These are phyloP conservation scores for Sturnira hondurensis DNA, from an alignment of 2,113 vertebrate genomes.

Conservation along the genomic window DNA sequence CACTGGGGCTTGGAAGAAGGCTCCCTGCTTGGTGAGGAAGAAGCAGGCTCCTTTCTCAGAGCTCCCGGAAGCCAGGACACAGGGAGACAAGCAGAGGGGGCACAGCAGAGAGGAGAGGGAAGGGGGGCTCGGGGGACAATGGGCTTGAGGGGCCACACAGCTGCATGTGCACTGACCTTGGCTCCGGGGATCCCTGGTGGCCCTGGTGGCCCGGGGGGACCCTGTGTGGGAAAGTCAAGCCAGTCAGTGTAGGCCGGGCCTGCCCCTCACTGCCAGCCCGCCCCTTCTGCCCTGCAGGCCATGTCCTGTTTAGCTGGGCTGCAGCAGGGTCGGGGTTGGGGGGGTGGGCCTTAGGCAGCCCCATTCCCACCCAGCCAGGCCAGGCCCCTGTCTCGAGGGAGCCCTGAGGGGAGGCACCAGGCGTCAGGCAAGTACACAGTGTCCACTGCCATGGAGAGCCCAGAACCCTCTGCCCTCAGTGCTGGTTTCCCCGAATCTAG, in stretches of 20 bases:
- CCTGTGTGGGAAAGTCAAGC: constrained; percentile 77
- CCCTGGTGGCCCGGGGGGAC: constrained; percentile 89
- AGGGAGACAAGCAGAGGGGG: not conserved
- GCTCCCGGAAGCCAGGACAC: not conserved
- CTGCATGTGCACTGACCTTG: constrained; percentile 83
- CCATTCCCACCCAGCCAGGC: not conserved
- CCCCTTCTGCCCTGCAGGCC: too few species aligned
- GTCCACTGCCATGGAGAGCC: not conserved
- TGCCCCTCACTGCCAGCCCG: not conserved
- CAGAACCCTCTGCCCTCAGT: not conserved
- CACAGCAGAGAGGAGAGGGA: not conserved
- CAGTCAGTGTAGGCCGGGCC: not conserved
- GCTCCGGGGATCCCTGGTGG: constrained; percentile 86
- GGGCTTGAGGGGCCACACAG: not conserved
- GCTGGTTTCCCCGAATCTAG: not conserved
- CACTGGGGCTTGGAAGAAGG: not conserved
- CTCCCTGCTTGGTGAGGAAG: not conserved
- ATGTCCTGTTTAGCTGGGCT: not conserved
- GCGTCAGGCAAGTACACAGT: not conserved
- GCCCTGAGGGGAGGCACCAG: not conserved
- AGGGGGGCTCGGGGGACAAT: not conserved
- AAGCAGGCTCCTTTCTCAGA: not conserved
- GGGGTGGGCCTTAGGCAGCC: rapidly evolving
- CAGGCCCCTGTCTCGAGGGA: not conserved
- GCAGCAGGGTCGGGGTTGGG: not conserved